Percentiles rank a stretch among this genome's conserved stretches.
phyloP scores from a whole-genome alignment of 2,888 invertebrate species.

The Trissolcus japonicus region DNA sequence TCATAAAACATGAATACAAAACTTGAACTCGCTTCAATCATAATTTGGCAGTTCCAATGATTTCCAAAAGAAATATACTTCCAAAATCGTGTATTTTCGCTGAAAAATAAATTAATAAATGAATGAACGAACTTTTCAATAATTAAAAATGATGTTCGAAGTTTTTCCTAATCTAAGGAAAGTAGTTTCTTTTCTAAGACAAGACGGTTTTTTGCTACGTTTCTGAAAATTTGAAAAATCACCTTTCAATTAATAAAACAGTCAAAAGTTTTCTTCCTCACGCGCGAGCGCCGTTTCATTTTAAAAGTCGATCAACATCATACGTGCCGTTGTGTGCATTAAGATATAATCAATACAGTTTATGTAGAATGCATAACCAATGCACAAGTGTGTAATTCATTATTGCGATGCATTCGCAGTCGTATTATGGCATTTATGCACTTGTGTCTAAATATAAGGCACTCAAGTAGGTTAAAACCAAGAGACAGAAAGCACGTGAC shows the following conservation, averaged over 20 bases:
- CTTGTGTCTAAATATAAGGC: conserved; percentile 41
- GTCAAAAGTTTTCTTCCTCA: neutral
- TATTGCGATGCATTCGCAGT: conserved; percentile 38
- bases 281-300: too few species aligned
- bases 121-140: too few species aligned
- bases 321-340: conserved; percentile 1
- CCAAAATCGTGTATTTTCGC: neutral
- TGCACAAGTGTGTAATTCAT: conserved; percentile 37
- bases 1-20: conserved; percentile 3
- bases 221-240: too few species aligned
- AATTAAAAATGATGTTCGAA: too few species aligned
- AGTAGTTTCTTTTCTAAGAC: too few species aligned
- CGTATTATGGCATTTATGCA: conserved; percentile 47
- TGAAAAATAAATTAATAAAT: too few species aligned
- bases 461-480: conserved; percentile 51
- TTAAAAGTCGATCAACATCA: too few species aligned
- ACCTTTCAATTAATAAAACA: neutral
- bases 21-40: conserved; percentile 16
- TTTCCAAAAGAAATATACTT: too few species aligned
- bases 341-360: conserved; percentile 22
- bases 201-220: too few species aligned
- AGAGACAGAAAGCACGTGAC: conserved; percentile 47
- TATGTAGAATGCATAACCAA: conserved; percentile 30
- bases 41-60: neutral
- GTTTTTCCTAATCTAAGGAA: too few species aligned